Base-by-base conservation (phyloP, 2,797 vertebrate genomes). In the Phylloscopus collybita region DNA sequence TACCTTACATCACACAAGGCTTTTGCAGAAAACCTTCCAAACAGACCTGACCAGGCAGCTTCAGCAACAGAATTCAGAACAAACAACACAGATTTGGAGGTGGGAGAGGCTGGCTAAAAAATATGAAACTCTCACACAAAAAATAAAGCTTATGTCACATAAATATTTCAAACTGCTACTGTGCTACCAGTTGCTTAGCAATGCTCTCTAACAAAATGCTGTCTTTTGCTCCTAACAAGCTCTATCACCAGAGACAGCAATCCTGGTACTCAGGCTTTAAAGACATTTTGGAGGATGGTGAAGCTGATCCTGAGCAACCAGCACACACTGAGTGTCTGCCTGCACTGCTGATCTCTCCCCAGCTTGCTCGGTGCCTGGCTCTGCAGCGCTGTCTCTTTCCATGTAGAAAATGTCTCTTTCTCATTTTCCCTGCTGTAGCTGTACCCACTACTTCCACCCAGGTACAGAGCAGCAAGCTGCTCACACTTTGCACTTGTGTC, bases 391-490 rank as follows among this genome's bases (percentile, higher is more conserved):
- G 7, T 3, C 54, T 56, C 59, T 7, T 16, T 22, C 57, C 66
- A 25, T 0, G 19, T 34, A 34, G 34, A 34, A 34, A 34, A 34
- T 34, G 34, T 34, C 34, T 34, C 34, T 34, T 34, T 34, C 34
- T 34, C 34, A 34, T 34, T 34, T 34, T 34, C n/a, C 7, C 9
- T 1, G 8, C 3, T 3, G 10, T 14, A 44, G 50, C 15, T 2
- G 1, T 10, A 6, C 3, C 4, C 3, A n/a, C 13, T 32, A 10
- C 32, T 67, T 10, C 3, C 4, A 16, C 15, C 34, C 44, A 12
- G 15, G 1, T 13, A 32, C 59, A 72, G 9, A 2, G 49, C 29
- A 62, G 53, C 30, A 30, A 40, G 36, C 32, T 21, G 34, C 49
- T 47, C 49, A 9, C 20, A 2, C 59, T 7, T 25, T 6, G 16